Base-by-base conservation (phyloP, 2,888 invertebrate genomes). In the Vesta saturnalis region DNA sequence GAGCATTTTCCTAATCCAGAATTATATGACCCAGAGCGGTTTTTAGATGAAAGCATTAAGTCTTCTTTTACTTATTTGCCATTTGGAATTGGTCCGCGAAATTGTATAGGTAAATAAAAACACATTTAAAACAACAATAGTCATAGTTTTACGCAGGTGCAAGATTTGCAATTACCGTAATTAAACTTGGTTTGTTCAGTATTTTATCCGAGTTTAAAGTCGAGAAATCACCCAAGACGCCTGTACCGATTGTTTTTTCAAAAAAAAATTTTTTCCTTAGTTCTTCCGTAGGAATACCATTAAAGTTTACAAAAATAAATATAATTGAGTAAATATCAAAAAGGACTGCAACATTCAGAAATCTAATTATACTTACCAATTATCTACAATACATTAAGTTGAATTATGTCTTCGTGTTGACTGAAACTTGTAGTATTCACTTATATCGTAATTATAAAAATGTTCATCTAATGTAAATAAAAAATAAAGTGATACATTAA, bases 1-100 rank as follows among this genome's bases (percentile, higher is more conserved):
- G 63, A 79, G 23, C 80, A 81, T 74, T 85, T 77, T 71, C 80
- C 82, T 0, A 77, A 84, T 60, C 84, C 85, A 0, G 74, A 81
- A 14, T 73, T 75, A 62, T 85, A 83, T 72, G 78, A 84, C 71
- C 85, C 85, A 0, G 82, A 83, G 61, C 69, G 83, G 54, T 84
- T 84, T 76, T 73, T 67, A 0, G 75, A 76, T 0, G 81, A 80
- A 55, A 79, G 77, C 3, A 21, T 22, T 1, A 56, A 23, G 43
- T 43, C 30, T 1, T 22, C 19, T 8, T 49, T 61, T 49, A 10
- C 52, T 0, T 69, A 60, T 55, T 12, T 69, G 15, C 64, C 67
- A 6, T 69, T 71, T 60, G 69, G 69, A 49, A 15, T 55, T 16
- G 72, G 68, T 1, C n/a, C n/a, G n/a, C n/a, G n/a, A n/a, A n/a